Percentiles rank a stretch among this genome's conserved stretches.
Conservation (phyloP, 2,113 vertebrate genomes). For the Alligator sinensis region DNA sequence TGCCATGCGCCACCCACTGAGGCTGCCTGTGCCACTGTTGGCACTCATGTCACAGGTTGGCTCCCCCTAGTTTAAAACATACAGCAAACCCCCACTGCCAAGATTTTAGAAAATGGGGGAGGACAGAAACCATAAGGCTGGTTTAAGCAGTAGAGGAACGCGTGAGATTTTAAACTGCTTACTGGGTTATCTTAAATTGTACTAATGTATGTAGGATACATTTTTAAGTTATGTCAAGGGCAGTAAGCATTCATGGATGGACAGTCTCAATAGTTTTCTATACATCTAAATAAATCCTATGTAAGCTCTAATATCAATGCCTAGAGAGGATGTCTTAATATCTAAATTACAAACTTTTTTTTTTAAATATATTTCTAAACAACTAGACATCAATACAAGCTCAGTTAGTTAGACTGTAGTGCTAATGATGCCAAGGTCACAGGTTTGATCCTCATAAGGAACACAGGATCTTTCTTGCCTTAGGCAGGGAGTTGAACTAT, state of each 20-base stretch:
- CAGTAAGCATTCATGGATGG: background rate
- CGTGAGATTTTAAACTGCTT: slow-evolving; percentile 13
- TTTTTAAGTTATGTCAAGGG: slow-evolving; percentile 52
- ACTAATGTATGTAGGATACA: background rate
- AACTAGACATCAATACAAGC: too few relatives aligned
- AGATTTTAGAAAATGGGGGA: slow-evolving; percentile 41
- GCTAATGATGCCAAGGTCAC: too few relatives aligned
- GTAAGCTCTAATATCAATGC: background rate
- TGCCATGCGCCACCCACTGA: too few relatives aligned
- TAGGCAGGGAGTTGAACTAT: too few relatives aligned
- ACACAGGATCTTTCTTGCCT: too few relatives aligned
- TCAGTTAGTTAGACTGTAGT: too few relatives aligned
- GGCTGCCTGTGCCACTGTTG: too few relatives aligned
- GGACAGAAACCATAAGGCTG: slow-evolving; percentile 12
- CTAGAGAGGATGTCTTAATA: slow-evolving; percentile 40
- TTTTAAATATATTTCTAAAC: too few relatives aligned
- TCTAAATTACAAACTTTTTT: background rate
- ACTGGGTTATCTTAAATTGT: background rate
- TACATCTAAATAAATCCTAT: slow-evolving; percentile 29
- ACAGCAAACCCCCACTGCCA: background rate
- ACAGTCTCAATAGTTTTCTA: background rate
- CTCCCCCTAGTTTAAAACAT: too few relatives aligned
- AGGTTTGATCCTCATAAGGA: too few relatives aligned
- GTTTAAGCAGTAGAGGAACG: background rate
- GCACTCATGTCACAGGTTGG: too few relatives aligned